phyloP scores from a whole-genome alignment of 2,797 vertebrate genomes.

The Chaenodraco wilsoni region DNA sequence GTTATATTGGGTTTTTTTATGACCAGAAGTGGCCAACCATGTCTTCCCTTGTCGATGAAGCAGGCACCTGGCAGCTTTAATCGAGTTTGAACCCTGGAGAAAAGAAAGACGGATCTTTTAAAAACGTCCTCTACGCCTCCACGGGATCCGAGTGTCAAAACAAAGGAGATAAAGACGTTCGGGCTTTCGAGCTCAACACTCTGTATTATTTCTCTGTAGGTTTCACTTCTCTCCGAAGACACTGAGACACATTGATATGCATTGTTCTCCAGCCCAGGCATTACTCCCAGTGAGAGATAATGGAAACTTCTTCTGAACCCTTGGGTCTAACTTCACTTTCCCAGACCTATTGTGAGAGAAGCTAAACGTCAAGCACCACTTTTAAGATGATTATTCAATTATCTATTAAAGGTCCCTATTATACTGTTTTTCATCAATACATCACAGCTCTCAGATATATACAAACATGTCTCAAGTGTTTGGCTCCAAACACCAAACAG shows the following conservation, averaged over 20 bases:
- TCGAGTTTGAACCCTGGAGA: not conserved
- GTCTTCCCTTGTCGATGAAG: not conserved
- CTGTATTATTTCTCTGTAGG: constrained; percentile 34
- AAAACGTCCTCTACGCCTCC: not conserved
- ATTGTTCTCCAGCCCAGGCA: constrained; percentile 33
- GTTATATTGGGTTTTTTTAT: not conserved
- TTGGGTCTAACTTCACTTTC: constrained; percentile 19
- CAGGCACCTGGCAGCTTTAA: not conserved
- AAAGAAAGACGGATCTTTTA: not conserved
- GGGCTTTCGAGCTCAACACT: constrained; percentile 38
- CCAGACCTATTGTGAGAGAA: not conserved
- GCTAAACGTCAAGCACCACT: constrained; percentile 16
- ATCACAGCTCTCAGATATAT: too few species aligned
- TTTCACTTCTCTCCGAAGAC: constrained; percentile 23
- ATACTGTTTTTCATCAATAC: too few species aligned
- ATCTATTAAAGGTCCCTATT: constrained; percentile 14
- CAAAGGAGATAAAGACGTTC: constrained; percentile 25
- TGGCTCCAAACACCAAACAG: too few species aligned
- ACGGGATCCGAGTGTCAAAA: constrained; percentile 5
- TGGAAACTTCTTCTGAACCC: constrained; percentile 35
- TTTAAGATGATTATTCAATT: constrained; percentile 21
- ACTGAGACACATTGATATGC: constrained; percentile 19
- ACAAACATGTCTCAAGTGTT: too few species aligned
- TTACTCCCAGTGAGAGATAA: constrained; percentile 28
- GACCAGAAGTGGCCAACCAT: not conserved